Base-by-base conservation (phyloP, 2,797 vertebrate species). In the Pteropus rufus region DNA sequence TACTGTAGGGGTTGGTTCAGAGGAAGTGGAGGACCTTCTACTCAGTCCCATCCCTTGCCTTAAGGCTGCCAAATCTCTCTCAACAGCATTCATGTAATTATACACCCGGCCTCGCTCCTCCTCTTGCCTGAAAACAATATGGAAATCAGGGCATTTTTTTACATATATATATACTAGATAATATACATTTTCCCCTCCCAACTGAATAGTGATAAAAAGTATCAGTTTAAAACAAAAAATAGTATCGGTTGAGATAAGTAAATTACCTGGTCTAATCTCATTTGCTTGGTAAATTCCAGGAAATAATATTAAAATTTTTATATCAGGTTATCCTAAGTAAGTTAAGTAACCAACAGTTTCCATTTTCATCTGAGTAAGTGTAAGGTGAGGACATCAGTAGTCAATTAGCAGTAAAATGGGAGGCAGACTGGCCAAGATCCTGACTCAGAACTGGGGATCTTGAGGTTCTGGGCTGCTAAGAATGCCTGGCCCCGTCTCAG, bases 31-130 rank as follows among this genome's bases (percentile, higher is more conserved):
- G 1, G 99, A 99, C 29, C 99, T 98, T 41, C 99, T 98, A 77
- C 99, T 99, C 94, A 99, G 98, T 12, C 99, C 99, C 99, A 99
- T 99, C 18, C 99, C 99, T 97, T 99, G 99, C 76, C 99, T 98
- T 85, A 99, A 98, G 16, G 99, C 99, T 9, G 99, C 99, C 97
- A 99, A 91, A 96, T 99, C 99, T 94, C 99, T 98, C 97, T 99
- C 99, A 11, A 99, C 99, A 0, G 99, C 99, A 8, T 99, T 99
- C 99, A 99, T 99, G 98, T 99, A 99, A 98, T 99, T 99, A 96
- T 99, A 99, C n/a, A 99, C 99, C 79, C 99, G 98, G n/a, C 99
- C 99, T 34, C 99, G 98, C 93, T 99, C 99, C 97, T 99, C 99
- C 0, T 99, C 99, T 98, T 99, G 99, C 98, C 99, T 99, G 91